phyloP scores from a whole-genome alignment of 2,113 vertebrate genomes.

The Proteles cristata region DNA sequence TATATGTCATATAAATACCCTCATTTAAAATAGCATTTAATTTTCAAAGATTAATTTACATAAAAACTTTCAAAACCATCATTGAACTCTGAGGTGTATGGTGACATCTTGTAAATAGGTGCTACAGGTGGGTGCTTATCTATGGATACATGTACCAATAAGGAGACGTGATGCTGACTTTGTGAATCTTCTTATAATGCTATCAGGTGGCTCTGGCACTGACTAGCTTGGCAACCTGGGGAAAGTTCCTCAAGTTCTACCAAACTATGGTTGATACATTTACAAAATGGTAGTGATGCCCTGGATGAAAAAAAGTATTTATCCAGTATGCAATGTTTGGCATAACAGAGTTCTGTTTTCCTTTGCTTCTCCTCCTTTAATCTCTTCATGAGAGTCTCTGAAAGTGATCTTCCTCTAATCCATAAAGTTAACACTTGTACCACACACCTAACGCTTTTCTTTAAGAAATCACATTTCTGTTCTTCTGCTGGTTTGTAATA shows the following conservation, averaged over 20 bases:
- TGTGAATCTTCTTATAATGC: background rate
- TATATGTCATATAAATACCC: background rate
- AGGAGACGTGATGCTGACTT: accelerated
- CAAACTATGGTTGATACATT: background rate
- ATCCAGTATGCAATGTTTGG: background rate
- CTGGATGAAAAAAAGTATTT: background rate
- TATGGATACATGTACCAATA: accelerated
- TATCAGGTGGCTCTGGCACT: background rate
- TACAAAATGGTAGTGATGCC: background rate
- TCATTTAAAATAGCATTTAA: background rate
- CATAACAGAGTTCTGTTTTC: background rate
- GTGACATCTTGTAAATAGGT: background rate
- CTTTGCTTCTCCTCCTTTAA: background rate
- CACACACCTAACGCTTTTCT: background rate
- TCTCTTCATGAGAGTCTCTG: background rate
- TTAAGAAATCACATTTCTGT: background rate
- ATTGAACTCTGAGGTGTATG: accelerated
- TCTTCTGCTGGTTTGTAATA: background rate
- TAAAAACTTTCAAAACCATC: background rate
- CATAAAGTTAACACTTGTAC: background rate
- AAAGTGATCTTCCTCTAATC: background rate
- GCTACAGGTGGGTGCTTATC: background rate
- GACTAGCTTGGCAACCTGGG: background rate
- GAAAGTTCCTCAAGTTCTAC: background rate
- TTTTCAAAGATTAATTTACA: background rate